These are phyloP conservation scores for Sternarchorhynchus goeldii DNA, from an alignment of 2,797 vertebrate species.

Conservation along the genomic window DNA sequence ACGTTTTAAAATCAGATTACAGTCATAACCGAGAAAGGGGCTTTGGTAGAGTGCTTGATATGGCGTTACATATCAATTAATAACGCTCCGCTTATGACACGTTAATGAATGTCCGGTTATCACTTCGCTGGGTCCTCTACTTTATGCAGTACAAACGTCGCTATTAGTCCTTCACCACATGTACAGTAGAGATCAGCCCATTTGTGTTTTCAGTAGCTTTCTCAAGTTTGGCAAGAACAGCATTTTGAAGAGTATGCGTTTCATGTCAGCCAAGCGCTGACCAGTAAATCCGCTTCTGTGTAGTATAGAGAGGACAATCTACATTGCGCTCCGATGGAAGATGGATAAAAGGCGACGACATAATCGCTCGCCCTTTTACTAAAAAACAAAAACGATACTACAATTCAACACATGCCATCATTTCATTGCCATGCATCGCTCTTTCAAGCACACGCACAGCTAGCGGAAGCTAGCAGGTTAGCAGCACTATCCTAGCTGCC, in stretches of 20 bases:
- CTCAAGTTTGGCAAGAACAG: background rate
- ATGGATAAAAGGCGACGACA: too few species aligned
- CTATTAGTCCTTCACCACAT: too few species aligned
- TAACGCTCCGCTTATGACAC: background rate
- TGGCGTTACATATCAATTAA: background rate
- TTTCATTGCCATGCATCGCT: background rate
- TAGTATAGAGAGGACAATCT: too few species aligned
- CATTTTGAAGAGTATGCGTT: background rate
- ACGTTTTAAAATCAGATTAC: too few species aligned
- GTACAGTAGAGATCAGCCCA: too few species aligned
- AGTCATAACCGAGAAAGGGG: too few species aligned
- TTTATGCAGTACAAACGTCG: background rate
- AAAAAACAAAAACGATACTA: background rate
- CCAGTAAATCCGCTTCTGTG: too few species aligned
- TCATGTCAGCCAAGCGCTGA: too few species aligned
- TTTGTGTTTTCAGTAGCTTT: background rate
- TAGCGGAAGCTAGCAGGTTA: background rate
- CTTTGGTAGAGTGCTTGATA: background rate
- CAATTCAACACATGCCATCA: too few species aligned
- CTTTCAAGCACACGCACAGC: background rate
- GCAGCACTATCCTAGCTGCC: slow-evolving; percentile 35
- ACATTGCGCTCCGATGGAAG: background rate
- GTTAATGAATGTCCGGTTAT: background rate
- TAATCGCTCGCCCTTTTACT: background rate
- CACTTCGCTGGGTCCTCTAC: background rate